phyloP scores from a whole-genome alignment of 2,797 vertebrate genomes.

The Galago senegalensis region DNA sequence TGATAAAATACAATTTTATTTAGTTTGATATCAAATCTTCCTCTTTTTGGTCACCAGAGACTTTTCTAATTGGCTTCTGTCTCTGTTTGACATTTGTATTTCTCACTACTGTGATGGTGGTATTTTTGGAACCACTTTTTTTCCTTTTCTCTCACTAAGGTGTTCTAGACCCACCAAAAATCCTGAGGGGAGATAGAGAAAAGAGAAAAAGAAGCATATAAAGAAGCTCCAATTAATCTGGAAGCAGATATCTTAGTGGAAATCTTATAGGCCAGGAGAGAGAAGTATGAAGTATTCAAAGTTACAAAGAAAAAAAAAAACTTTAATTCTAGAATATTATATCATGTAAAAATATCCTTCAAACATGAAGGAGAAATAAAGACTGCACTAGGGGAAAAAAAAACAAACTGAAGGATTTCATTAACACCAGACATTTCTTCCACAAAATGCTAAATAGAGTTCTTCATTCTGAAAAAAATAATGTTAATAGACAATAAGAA shows the following conservation, averaged over 20 bases:
- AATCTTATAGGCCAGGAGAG: background rate
- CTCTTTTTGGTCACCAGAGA: background rate
- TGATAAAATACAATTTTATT: background rate
- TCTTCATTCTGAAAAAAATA: background rate
- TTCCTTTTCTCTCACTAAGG: background rate
- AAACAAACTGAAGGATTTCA: background rate
- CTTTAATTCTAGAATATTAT: background rate
- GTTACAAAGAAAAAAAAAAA: background rate
- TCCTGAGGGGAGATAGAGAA: background rate
- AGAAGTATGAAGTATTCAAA: background rate
- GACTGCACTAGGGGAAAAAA: background rate
- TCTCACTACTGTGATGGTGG: background rate
- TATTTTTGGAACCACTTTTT: background rate
- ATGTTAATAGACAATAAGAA: background rate
- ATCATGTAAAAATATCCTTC: background rate
- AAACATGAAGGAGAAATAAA: background rate
- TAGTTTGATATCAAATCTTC: background rate
- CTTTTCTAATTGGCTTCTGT: background rate
- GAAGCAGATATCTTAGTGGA: background rate
- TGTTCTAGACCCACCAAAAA: background rate
- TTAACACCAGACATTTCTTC: background rate
- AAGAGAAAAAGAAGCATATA: background rate
- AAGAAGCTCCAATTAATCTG: background rate
- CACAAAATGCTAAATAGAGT: background rate
- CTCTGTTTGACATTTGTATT: background rate